A percentile compares a stretch with the other conserved stretches of the same genome.
These are phyloP conservation scores for Suillia variegata DNA, from an alignment of 2,888 invertebrate genomes.

Conservation along the genomic window DNA sequence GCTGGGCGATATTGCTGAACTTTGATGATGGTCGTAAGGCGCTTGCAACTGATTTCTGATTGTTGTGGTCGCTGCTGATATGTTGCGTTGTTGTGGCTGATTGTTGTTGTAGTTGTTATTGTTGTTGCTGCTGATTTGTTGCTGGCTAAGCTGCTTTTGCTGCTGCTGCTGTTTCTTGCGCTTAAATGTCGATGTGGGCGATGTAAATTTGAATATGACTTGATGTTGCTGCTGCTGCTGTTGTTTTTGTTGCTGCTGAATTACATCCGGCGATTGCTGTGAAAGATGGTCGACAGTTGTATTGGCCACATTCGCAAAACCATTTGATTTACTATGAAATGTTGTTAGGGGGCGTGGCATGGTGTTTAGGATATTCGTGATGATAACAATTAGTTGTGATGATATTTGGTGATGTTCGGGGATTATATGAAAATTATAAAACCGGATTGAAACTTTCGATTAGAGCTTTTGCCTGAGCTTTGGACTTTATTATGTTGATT, in stretches of 20 bases:
- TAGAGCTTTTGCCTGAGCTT: too few relatives aligned
- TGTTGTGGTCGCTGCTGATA: conserved; percentile 16
- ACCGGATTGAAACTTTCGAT: too few relatives aligned
- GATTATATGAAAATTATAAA: not conserved
- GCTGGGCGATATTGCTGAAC: conserved; percentile 8
- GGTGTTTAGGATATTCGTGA: conserved; percentile 3
- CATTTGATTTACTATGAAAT: conserved; percentile 22
- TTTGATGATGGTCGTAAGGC: conserved; percentile 15
- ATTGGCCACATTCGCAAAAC: conserved; percentile 2
- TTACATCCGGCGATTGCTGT: conserved; percentile 26
- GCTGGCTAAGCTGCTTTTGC: conserved; percentile 31
- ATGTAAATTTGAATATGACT: conserved; percentile 29
- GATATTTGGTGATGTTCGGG: not conserved
- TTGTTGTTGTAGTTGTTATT: conserved; percentile 21
- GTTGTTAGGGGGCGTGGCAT: not conserved
- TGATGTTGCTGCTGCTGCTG: conserved; percentile 15
- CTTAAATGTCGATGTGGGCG: conserved; percentile 36
- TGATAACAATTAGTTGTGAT: too few relatives aligned
- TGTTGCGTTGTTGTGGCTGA: not conserved
- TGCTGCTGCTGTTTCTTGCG: conserved; percentile 34
- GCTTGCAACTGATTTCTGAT: conserved; percentile 6
- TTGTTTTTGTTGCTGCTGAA: conserved; percentile 15
- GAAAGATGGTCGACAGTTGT: conserved; percentile 28
- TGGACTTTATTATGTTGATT: too few relatives aligned
- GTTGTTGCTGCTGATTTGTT: conserved; percentile 31